phyloP scores from a whole-genome alignment of 2,113 vertebrate species.

The Butorides virescens region DNA sequence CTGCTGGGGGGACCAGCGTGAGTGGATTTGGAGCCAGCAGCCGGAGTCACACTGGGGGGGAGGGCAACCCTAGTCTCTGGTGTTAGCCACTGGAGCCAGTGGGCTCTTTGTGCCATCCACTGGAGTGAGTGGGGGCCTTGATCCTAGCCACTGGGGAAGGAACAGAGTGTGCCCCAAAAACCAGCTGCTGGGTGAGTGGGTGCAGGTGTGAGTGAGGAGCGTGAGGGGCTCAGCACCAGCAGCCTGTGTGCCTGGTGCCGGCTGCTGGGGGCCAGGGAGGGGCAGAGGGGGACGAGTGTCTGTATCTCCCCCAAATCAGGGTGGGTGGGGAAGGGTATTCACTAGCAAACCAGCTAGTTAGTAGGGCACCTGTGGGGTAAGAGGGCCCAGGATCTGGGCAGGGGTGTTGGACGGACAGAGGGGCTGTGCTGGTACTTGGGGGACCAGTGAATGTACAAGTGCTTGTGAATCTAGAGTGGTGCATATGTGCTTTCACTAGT shows the following conservation, averaged over 20 bases:
- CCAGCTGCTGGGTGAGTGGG: not conserved
- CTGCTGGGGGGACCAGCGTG: not conserved
- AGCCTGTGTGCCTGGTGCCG: not conserved
- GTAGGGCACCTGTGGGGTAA: not conserved
- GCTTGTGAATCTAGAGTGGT: not conserved
- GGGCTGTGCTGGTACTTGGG: accelerated
- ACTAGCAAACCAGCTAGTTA: accelerated
- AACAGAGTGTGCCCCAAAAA: not conserved
- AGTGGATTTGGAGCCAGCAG: not conserved
- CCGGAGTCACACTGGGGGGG: not conserved
- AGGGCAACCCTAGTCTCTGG: not conserved
- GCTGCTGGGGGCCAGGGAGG: not conserved
- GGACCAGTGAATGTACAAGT: not conserved
- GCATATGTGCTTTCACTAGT: not conserved
- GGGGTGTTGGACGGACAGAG: not conserved
- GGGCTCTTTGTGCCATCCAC: not conserved
- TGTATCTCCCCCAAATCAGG: not conserved
- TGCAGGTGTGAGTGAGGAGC: not conserved
- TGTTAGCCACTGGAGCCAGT: not conserved
- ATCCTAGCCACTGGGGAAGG: accelerated
- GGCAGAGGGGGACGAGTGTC: not conserved
- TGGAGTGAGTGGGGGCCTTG: too few relatives aligned
- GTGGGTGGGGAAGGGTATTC: not conserved
- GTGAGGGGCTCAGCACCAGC: not conserved
- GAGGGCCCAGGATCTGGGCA: not conserved